A percentile compares a stretch with the other conserved stretches of the same genome.
Conservation (phyloP, 2,113 vertebrate genomes). For the Pomatorhinus ruficollis region DNA sequence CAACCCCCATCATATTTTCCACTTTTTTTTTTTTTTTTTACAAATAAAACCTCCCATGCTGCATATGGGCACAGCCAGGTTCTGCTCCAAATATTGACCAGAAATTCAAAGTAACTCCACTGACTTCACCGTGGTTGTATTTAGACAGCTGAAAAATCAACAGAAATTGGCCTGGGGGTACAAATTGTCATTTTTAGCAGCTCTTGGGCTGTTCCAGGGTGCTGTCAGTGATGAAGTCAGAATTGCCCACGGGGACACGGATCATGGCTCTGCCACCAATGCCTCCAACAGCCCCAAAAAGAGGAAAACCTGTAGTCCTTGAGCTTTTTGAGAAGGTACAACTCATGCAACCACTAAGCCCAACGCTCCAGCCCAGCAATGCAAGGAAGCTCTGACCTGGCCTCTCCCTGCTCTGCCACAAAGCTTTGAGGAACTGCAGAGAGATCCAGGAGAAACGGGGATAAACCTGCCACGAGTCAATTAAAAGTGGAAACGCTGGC, state of each 20-base stretch:
- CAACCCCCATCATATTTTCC: slow-evolving; percentile 43
- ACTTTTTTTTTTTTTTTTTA: slow-evolving; percentile 7
- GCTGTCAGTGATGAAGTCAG: not conserved
- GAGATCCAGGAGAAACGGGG: not conserved
- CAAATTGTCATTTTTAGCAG: not conserved
- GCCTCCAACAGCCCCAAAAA: not conserved
- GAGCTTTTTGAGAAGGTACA: not conserved
- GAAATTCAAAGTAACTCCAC: not conserved
- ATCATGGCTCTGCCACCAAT: not conserved
- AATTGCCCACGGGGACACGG: not conserved
- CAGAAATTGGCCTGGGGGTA: not conserved
- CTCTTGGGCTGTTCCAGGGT: not conserved
- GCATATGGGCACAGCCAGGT: not conserved
- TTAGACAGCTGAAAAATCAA: slow-evolving; percentile 18
- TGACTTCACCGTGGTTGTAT: not conserved
- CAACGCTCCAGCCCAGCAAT: accelerated
- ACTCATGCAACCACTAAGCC: not conserved
- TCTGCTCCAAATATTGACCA: not conserved
- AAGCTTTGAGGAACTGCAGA: not conserved
- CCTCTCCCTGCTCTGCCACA: not conserved
- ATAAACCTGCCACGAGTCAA: not conserved
- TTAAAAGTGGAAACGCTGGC: not conserved
- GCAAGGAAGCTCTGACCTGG: not conserved
- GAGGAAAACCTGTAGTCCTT: not conserved
- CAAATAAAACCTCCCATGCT: slow-evolving; percentile 20